These are phyloP conservation scores for Helicoverpa armigera DNA, from an alignment of 1,140 invertebrate genomes.

Conservation along the genomic window DNA sequence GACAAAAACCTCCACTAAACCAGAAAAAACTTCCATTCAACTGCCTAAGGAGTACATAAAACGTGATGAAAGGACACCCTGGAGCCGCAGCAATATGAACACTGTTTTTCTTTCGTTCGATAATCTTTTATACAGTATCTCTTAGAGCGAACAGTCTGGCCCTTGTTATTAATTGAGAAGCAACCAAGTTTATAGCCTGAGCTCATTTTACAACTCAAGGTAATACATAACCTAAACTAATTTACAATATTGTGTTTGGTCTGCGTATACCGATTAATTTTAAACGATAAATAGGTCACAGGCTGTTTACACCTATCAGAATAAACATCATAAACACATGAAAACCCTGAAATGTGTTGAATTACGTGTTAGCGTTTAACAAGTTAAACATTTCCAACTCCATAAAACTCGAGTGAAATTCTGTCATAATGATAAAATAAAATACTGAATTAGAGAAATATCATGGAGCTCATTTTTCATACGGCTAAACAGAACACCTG, in stretches of 20 bases:
- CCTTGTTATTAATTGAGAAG: conserved; percentile 36
- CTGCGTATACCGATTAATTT: no score
- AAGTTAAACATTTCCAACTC: conserved; percentile 1
- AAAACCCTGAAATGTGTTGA: background rate
- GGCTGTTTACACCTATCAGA: background rate
- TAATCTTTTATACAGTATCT: conserved; percentile 46
- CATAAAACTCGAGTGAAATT: conserved; percentile 31
- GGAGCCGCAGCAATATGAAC: conserved; percentile 53
- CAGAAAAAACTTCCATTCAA: conserved; percentile 67
- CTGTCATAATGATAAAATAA: conserved; percentile 40
- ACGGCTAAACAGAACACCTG: conserved; percentile 59
- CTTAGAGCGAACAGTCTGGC: conserved; percentile 8
- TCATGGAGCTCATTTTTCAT: conserved; percentile 56
- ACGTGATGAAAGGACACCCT: conserved; percentile 60
- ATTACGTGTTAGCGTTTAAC: background rate
- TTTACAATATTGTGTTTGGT: background rate
- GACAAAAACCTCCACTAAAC: conserved; percentile 62
- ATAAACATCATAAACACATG: background rate
- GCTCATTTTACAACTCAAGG: conserved; percentile 12
- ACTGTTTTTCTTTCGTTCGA: conserved; percentile 51
- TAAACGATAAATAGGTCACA: no score
- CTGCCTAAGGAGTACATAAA: conserved; percentile 64
- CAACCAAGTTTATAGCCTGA: conserved; percentile 1
- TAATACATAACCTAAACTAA: background rate
- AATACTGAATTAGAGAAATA: conserved; percentile 48